phyloP scores from a whole-genome alignment of 2,113 vertebrate genomes.

The Passer domesticus region DNA sequence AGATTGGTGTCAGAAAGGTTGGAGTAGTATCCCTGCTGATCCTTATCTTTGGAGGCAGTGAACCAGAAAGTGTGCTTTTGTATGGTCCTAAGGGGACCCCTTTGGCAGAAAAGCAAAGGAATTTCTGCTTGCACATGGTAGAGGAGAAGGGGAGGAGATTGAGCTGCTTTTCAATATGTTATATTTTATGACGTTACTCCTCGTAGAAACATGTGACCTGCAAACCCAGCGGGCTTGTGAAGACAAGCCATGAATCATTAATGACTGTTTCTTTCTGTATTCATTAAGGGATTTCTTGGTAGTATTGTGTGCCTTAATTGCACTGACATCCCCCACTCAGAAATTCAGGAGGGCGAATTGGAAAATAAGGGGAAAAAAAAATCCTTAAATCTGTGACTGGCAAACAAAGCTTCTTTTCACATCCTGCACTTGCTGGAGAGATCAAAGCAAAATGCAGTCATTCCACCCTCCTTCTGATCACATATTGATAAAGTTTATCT shows the following conservation, averaged over 20 bases:
- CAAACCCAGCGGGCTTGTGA: not conserved
- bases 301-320: conserved; percentile 54
- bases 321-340: conserved; percentile 20
- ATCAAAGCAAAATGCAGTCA: conserved; percentile 29
- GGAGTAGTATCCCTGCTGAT: not conserved
- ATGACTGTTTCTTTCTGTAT: conserved; percentile 37
- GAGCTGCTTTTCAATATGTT: not conserved
- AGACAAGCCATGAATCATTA: conserved; percentile 63
- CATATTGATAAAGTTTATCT: conserved; percentile 61
- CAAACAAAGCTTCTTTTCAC: conserved; percentile 20
- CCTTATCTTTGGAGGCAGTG: not conserved
- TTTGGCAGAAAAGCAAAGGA: not conserved
- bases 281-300: conserved; percentile 54
- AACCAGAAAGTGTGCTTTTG: conserved; percentile 25
- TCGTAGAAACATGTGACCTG: not conserved
- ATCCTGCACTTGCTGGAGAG: not conserved
- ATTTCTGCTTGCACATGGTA: not conserved
- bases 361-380: not conserved
- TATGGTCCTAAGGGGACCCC: not conserved
- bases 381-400: not conserved
- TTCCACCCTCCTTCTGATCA: conserved; percentile 23
- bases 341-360: not conserved
- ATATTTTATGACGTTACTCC: not conserved
- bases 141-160: not conserved
- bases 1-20: conserved; percentile 23